These are phyloP conservation scores for Rhorus exstirpatorius DNA, from an alignment of 2,888 invertebrate genomes.

Conservation along the genomic window DNA sequence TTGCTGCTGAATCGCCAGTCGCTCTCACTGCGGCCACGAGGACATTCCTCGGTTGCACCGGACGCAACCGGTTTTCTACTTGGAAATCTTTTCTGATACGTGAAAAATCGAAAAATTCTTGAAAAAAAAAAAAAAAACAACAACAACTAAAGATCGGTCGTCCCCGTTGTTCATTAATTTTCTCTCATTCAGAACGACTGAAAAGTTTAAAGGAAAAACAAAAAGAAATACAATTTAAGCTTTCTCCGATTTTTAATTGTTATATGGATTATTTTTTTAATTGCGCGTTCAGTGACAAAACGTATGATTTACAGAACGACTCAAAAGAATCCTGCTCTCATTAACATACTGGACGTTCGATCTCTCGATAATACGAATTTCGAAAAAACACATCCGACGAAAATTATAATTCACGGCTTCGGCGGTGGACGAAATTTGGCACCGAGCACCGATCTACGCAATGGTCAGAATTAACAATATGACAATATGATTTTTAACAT, in stretches of 20 bases:
- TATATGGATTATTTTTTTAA: background rate
- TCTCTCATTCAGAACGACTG: no score
- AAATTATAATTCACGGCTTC: slow-evolving; percentile 96
- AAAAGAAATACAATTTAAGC: no score
- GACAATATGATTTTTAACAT: background rate
- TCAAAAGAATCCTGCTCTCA: slow-evolving; percentile 90
- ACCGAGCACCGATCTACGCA: slow-evolving; percentile 94
- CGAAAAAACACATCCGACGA: slow-evolving; percentile 92
- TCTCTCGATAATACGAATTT: slow-evolving; percentile 92
- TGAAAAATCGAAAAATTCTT: no score
- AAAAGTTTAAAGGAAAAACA: no score
- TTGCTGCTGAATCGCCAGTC: slow-evolving; percentile 2
- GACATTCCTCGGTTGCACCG: background rate
- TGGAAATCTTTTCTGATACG: no score
- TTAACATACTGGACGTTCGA: slow-evolving; percentile 90
- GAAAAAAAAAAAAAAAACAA: no score
- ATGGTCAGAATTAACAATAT: slow-evolving; percentile 83
- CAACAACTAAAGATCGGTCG: no score
- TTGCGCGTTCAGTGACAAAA: background rate
- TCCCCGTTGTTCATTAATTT: no score
- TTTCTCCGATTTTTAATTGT: no score
- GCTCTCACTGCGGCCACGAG: slow-evolving; percentile 54
- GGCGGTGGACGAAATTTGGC: slow-evolving; percentile 94
- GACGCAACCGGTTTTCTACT: no score
- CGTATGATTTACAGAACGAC: slow-evolving; percentile 88